These are phyloP conservation scores for Centropus unirufus DNA, from an alignment of 2,113 vertebrate species.

Conservation along the genomic window DNA sequence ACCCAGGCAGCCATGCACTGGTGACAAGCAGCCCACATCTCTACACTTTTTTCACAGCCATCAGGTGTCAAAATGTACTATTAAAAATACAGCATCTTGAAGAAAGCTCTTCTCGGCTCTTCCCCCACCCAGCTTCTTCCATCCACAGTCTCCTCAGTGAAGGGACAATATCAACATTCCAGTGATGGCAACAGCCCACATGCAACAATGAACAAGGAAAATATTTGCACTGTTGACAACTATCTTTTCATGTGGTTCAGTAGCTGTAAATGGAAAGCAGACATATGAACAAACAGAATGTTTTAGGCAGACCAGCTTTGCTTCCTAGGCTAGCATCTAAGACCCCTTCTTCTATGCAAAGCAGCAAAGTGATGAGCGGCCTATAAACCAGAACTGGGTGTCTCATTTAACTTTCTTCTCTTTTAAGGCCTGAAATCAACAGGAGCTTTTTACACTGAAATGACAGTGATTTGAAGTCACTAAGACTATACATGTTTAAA, in stretches of 20 bases:
- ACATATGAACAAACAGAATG: neutral
- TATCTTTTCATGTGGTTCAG: neutral
- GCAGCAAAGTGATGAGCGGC: neutral
- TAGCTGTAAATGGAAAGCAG: neutral
- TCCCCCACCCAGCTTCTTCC: neutral
- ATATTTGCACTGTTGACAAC: neutral
- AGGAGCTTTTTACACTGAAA: neutral
- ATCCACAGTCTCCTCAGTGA: neutral
- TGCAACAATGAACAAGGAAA: neutral
- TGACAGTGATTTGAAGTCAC: neutral
- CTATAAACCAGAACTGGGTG: neutral
- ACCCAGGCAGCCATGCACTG: neutral
- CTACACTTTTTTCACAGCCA: neutral
- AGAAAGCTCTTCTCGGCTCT: neutral
- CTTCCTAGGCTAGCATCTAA: neutral
- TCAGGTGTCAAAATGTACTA: neutral
- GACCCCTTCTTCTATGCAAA: neutral
- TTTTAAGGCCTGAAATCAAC: neutral
- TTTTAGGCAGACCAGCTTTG: neutral
- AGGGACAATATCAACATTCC: neutral
- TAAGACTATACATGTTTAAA: neutral
- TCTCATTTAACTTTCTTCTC: neutral
- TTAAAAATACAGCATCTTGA: neutral
- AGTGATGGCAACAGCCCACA: neutral
- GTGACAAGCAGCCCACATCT: neutral